Conservation (phyloP, 2,888 invertebrate genomes). For the Camptogramma bilineatum region DNA sequence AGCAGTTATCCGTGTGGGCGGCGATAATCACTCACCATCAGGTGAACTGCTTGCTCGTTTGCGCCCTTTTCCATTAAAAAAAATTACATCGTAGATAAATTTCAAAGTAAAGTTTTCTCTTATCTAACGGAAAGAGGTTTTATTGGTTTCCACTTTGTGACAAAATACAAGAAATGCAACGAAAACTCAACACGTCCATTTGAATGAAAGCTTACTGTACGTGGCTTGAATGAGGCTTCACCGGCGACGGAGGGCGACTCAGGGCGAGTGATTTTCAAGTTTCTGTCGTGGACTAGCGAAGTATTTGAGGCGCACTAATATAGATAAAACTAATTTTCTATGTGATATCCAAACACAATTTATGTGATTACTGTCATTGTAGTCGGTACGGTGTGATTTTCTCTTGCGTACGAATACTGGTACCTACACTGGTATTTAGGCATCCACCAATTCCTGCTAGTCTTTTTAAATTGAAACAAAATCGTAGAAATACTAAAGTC, state of each 20-base stretch:
- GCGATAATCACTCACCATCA: no score
- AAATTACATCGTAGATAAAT: background rate
- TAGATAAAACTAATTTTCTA: background rate
- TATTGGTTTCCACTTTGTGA: conserved; percentile 55
- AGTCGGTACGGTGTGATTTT: background rate
- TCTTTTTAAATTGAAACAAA: no score
- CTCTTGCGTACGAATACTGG: no score
- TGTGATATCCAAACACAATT: no score
- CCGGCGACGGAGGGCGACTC: conserved; percentile 31
- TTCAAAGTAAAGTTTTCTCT: conserved; percentile 13
- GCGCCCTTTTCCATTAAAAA: no score
- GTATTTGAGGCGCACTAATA: background rate
- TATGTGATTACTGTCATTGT: no score
- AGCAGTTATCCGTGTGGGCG: no score
- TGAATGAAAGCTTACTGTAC: conserved; percentile 61
- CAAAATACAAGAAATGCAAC: conserved; percentile 60
- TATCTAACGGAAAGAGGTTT: conserved; percentile 38
- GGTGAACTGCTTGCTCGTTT: no score
- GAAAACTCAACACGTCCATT: conserved; percentile 57
- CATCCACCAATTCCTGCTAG: no score
- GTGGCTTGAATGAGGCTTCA: conserved; percentile 56
- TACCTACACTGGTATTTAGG: no score
- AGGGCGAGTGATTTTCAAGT: conserved; percentile 52
- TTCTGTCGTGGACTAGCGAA: conserved; percentile 27
- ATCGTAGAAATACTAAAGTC: no score